Conservation (phyloP, 1,140 invertebrate genomes). For the Saccostrea echinata region DNA sequence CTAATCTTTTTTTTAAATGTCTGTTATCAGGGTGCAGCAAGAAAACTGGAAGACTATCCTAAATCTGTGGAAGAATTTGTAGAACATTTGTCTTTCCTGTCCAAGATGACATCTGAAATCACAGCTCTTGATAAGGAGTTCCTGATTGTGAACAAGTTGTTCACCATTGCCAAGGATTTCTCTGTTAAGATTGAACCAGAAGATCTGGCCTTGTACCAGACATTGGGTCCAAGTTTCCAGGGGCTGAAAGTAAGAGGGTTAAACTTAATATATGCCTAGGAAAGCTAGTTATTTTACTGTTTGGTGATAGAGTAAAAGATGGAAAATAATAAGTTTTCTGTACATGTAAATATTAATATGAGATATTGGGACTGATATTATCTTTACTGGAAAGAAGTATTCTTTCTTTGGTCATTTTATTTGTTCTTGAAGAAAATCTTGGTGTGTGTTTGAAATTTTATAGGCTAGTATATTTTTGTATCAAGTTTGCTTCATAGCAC, state of each 20-base stretch:
- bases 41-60: slow-evolving; percentile 75
- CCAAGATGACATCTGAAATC: slow-evolving; percentile 76
- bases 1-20: neutral
- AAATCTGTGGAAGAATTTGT: slow-evolving; percentile 79
- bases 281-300: too few relatives aligned
- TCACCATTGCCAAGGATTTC: slow-evolving; percentile 78
- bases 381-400: too few relatives aligned
- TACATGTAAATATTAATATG: too few relatives aligned
- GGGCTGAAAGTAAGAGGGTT: slow-evolving; percentile 75
- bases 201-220: slow-evolving; percentile 78
- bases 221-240: slow-evolving; percentile 78
- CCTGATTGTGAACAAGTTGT: slow-evolving; percentile 74
- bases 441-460: too few relatives aligned
- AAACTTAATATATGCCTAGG: neutral
- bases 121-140: slow-evolving; percentile 78
- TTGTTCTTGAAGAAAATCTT: too few relatives aligned
- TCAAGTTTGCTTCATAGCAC: too few relatives aligned
- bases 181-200: slow-evolving; percentile 75
- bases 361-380: too few relatives aligned
- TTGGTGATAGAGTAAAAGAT: too few relatives aligned
- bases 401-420: too few relatives aligned
- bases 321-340: too few relatives aligned
- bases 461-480: too few relatives aligned
- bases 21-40: slow-evolving; percentile 73
- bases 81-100: slow-evolving; percentile 78